Conservation (phyloP, 2,888 invertebrate genomes). For the Tanytarsus gracilentus region DNA sequence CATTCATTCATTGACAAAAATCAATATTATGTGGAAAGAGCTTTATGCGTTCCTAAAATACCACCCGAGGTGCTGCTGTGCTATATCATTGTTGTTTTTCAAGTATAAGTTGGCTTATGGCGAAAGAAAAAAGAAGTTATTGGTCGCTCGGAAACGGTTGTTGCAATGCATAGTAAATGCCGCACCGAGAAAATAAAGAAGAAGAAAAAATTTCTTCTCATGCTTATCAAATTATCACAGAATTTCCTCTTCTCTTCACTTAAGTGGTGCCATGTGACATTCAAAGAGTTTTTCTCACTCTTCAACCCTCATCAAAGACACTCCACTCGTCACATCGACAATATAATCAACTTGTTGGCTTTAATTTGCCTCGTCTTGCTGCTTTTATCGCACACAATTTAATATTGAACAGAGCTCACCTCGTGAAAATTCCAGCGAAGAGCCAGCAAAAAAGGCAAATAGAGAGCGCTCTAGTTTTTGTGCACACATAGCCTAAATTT, state of each 20-base stretch:
- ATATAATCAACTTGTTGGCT: too few species aligned
- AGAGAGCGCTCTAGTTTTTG: conserved; percentile 71
- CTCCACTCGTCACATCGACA: too few species aligned
- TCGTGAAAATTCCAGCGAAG: conserved; percentile 74
- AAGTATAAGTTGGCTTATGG: not conserved
- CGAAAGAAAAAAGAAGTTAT: not conserved
- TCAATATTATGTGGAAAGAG: not conserved
- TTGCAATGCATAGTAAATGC: too few species aligned
- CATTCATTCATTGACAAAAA: not conserved
- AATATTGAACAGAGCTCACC: too few species aligned
- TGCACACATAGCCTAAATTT: conserved; percentile 66
- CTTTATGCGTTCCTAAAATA: not conserved
- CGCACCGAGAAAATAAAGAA: not conserved
- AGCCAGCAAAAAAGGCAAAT: conserved; percentile 79
- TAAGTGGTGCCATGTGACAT: not conserved
- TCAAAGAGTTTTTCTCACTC: not conserved
- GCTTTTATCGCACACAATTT: too few species aligned
- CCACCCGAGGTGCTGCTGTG: not conserved
- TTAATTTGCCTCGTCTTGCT: too few species aligned
- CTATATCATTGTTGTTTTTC: not conserved
- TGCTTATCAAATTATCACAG: not conserved
- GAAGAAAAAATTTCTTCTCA: not conserved
- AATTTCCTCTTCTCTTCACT: conserved; percentile 13
- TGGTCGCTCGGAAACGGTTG: not conserved
- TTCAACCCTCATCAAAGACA: too few species aligned